phyloP scores from a whole-genome alignment of 2,113 vertebrate genomes.

The Chaenocephalus aceratus region DNA sequence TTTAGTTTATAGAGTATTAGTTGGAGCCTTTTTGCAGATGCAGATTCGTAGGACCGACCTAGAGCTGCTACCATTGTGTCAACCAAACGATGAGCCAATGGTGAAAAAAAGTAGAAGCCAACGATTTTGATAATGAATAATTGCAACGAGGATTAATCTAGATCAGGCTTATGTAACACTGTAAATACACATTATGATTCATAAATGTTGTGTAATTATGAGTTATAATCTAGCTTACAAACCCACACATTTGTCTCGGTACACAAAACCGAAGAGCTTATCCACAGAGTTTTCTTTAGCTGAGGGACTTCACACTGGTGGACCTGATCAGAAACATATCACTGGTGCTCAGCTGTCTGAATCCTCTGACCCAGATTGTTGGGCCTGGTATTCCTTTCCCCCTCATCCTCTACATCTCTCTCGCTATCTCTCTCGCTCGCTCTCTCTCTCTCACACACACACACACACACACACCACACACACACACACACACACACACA shows the following conservation, averaged over 20 bases:
- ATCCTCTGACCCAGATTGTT: conserved; percentile 67
- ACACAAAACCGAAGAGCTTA: conserved; percentile 15
- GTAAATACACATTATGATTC: too few species aligned
- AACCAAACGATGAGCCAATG: too few species aligned
- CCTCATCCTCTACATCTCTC: conserved; percentile 40
- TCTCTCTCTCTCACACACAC: neutral
- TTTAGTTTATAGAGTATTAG: neutral
- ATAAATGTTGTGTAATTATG: too few species aligned
- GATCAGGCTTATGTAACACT: too few species aligned
- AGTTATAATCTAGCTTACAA: too few species aligned
- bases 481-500: conserved; percentile 21
- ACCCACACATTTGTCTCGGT: neutral
- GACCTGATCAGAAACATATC: conserved; percentile 72
- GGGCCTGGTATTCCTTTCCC: conserved; percentile 56
- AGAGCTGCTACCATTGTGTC: too few species aligned
- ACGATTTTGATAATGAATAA: too few species aligned
- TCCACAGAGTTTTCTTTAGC: conserved; percentile 16
- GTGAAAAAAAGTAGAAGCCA: too few species aligned
- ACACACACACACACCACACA: too few species aligned
- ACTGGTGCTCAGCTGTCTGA: conserved; percentile 64
- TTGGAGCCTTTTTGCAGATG: too few species aligned
- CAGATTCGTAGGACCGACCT: too few species aligned
- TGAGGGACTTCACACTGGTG: conserved; percentile 33
- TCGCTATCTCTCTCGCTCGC: conserved; percentile 26
- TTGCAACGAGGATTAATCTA: too few species aligned